phyloP scores from a whole-genome alignment of 2,113 vertebrate genomes.

The Zosterops lateralis region DNA sequence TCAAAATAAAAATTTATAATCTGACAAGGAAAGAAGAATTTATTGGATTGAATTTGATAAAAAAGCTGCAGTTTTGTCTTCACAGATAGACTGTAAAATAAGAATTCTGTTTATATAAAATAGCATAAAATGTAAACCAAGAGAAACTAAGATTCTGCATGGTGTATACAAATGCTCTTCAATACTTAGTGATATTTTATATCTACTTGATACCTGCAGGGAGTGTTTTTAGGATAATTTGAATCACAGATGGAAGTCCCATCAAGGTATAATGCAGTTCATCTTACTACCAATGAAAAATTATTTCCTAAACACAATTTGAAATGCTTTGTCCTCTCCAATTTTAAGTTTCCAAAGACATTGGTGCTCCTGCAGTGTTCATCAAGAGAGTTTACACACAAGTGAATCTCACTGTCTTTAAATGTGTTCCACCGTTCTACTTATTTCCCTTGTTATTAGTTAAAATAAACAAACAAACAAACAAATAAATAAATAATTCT shows the following conservation, averaged over 20 bases:
- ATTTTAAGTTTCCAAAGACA: neutral
- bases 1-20: conserved; percentile 29
- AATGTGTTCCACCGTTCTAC: neutral
- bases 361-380: neutral
- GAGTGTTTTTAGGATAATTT: neutral
- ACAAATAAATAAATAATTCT: neutral
- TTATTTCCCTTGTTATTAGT: neutral
- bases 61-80: neutral
- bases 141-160: neutral
- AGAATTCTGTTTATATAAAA: neutral
- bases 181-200: neutral
- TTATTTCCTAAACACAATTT: neutral
- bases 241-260: neutral
- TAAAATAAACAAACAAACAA: neutral
- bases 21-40: neutral
- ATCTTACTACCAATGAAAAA: neutral
- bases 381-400: neutral
- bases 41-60: neutral
- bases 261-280: neutral
- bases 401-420: neutral
- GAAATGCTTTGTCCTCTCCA: neutral
- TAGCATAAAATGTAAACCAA: neutral
- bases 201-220: neutral
- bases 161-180: neutral
- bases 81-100: neutral